A percentile compares a stretch with the other conserved stretches of the same genome.
These are phyloP conservation scores for Ormia ochracea DNA, from an alignment of 2,888 invertebrate species.

Conservation along the genomic window DNA sequence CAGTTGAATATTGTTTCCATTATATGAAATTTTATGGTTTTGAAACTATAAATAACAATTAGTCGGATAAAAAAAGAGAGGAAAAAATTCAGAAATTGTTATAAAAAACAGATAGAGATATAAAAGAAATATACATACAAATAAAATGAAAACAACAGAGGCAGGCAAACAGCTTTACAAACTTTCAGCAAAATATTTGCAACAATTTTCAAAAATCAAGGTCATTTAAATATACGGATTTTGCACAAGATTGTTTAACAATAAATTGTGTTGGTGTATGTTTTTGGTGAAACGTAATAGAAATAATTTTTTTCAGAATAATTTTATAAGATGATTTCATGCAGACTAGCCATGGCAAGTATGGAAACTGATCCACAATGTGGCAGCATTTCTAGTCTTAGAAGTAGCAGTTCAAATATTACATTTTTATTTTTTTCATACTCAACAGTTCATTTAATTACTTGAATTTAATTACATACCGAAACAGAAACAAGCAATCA, in stretches of 20 bases:
- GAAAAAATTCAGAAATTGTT: constrained; percentile 20
- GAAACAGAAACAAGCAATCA: neutral
- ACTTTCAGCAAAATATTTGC: constrained; percentile 31
- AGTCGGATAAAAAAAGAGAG: constrained; percentile 21
- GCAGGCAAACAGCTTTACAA: neutral
- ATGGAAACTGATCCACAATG: neutral
- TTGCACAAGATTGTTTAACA: constrained; percentile 7
- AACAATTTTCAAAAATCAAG: constrained; percentile 34
- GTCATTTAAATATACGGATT: constrained; percentile 36
- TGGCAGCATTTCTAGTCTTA: neutral
- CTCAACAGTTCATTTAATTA: neutral
- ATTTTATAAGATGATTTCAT: neutral
- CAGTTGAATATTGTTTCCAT: constrained; percentile 27
- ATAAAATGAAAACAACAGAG: constrained; percentile 15
- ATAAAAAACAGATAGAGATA: constrained; percentile 23
- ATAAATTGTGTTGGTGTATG: neutral
- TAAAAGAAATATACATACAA: neutral
- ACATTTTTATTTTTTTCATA: neutral
- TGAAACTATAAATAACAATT: constrained; percentile 56
- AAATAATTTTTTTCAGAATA: neutral
- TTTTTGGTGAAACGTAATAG: neutral
- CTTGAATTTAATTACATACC: neutral
- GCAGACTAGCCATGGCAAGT: neutral
- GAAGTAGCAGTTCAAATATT: neutral
- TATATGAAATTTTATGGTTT: constrained; percentile 52